Evolutionary conservation across 2,797 vertebrate genomes (phyloP).

Genomic region (Pantherophis alleghaniensis): DNA sequence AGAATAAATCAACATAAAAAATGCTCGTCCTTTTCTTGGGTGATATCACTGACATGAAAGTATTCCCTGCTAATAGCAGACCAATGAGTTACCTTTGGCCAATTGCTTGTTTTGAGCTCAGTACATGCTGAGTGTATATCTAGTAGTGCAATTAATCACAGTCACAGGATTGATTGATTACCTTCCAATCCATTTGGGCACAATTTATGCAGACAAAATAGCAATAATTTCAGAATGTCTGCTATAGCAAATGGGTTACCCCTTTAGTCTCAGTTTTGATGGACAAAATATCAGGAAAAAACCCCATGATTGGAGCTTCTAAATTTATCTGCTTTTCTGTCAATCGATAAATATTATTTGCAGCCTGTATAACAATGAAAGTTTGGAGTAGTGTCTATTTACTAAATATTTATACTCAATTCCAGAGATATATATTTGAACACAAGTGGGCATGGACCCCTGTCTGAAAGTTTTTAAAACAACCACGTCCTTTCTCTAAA

Average conservation of each 20-base stretch:
- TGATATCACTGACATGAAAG: not conserved
- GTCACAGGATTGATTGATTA: not conserved
- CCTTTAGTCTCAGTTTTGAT: not conserved
- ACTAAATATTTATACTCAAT: not conserved
- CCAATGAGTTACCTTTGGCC: not conserved
- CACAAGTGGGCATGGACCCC: not conserved
- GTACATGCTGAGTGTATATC: not conserved
- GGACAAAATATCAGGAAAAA: not conserved
- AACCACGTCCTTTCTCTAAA: not conserved
- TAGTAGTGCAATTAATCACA: conserved; percentile 5
- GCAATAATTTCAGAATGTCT: not conserved
- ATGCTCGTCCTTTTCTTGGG: not conserved
- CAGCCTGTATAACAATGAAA: not conserved
- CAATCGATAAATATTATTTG: not conserved
- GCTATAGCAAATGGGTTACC: not conserved
- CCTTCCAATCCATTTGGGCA: not conserved
- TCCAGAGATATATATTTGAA: not conserved
- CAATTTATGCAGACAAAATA: not conserved
- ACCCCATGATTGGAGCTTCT: accelerated
- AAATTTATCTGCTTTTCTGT: not conserved
- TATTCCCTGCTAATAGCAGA: not conserved
- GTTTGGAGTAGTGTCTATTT: not conserved
- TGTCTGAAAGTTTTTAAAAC: not conserved
- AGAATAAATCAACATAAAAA: not conserved
- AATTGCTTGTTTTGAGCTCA: not conserved